Conservation (phyloP, 2,797 vertebrate genomes). For the Phoeniculus purpureus region DNA sequence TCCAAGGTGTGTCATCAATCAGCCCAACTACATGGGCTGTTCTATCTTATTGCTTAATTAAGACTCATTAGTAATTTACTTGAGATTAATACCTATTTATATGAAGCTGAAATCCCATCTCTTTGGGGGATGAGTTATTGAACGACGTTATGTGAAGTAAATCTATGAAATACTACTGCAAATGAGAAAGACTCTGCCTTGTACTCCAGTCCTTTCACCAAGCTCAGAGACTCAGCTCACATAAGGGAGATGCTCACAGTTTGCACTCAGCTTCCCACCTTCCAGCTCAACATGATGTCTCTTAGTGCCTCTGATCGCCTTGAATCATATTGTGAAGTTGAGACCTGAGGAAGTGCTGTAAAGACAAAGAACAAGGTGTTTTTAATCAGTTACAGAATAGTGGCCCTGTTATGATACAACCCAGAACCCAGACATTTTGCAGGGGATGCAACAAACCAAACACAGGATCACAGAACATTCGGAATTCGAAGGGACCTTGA, state of each 20-base stretch:
- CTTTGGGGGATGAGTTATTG: constrained; percentile 45
- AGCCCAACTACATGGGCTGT: constrained; percentile 1
- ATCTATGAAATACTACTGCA: constrained; percentile 59
- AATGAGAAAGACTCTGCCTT: not conserved
- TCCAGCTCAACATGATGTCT: not conserved
- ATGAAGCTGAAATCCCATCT: constrained; percentile 50
- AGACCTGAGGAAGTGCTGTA: not conserved
- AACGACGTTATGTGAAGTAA: constrained; percentile 26
- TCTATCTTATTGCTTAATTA: constrained; percentile 64
- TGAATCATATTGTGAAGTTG: not conserved
- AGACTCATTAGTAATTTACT: constrained; percentile 58
- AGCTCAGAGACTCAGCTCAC: not conserved
- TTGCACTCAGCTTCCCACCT: not conserved
- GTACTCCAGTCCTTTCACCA: not conserved
- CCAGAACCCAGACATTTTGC: not conserved
- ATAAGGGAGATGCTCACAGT: not conserved
- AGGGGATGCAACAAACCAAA: not conserved
- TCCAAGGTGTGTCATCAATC: constrained; percentile 55
- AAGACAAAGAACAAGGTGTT: not conserved
- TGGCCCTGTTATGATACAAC: not conserved
- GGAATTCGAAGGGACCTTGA: too few relatives aligned
- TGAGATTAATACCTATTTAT: constrained; percentile 70
- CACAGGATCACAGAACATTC: too few relatives aligned
- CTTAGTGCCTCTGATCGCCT: not conserved
- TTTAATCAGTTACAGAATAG: not conserved